Evolutionary conservation across 2,113 vertebrate genomes (phyloP), one percentile per base, ranked within the genome.

Genomic region (Physeter macrocephalus): DNA sequence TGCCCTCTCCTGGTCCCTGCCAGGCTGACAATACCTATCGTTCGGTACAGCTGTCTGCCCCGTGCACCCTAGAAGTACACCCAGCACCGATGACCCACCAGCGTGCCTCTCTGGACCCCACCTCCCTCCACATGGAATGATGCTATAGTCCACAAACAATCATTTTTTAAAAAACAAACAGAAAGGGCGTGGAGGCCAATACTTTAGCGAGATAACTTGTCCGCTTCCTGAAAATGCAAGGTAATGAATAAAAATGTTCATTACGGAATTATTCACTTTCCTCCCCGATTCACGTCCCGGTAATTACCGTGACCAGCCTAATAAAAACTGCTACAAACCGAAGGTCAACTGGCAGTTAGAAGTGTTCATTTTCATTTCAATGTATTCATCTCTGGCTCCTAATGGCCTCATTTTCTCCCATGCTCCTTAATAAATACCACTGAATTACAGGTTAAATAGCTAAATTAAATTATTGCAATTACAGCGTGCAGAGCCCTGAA

Each of bases 401-500:
- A 99, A 99, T 99, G 99, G 99, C 99, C 99, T 99, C 99, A 99
- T 99, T 99, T 99, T 99, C 99, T 99, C 99, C 99, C 99, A 99
- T 99, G 99, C 99, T 99, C 99, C 99, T 99, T 99, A 99, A 99
- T 99, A 99, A 99, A 99, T 99, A 99, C 99, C 98, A 99, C 99
- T 98, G 99, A 99, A 99, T 99, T 99, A 99, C 99, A 99, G 99
- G 99, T 99, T 99, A 99, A 99, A 99, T 99, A 99, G 99, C 99
- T 99, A 99, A 99, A 99, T 99, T 99, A 99, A 99, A 99, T 99
- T 99, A 99, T 98, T 98, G 99, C 99, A 99, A 99, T 99, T 99
- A 99, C 99, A 98, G 98, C 98, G 97, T 99, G 98, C 85, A 80
- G 98, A 98, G 99, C 98, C 98, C 98, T 99, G 99, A 99, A 99